A percentile compares a stretch with the other conserved stretches of the same genome.
These are phyloP conservation scores for Lacerta agilis DNA, from an alignment of 2,797 vertebrate species.

Conservation along the genomic window DNA sequence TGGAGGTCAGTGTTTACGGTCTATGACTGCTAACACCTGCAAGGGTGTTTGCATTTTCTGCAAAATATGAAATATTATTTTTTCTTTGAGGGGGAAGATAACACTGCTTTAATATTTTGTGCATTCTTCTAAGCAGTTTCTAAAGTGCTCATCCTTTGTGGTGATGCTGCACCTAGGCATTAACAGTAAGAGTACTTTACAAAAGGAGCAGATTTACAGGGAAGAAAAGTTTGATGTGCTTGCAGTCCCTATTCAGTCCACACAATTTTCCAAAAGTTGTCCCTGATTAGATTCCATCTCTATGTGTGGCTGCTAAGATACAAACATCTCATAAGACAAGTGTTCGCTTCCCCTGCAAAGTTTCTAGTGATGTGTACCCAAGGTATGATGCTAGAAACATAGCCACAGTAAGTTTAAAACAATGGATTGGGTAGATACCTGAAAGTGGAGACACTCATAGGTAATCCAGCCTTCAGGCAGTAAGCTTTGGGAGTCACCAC, in stretches of 20 bases:
- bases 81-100: neutral
- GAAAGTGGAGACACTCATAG: neutral
- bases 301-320: neutral
- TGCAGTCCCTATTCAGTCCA: neutral
- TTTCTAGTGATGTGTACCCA: neutral
- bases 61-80: constrained; percentile 6
- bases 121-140: neutral
- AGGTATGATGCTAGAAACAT: neutral
- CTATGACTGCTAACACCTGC: neutral
- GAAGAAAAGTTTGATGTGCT: neutral
- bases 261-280: neutral
- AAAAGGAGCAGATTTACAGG: neutral
- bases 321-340: neutral
- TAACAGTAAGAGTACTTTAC: neutral
- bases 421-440: neutral
- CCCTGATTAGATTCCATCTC: neutral
- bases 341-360: neutral
- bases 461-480: neutral
- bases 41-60: neutral
- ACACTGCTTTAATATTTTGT: neutral
- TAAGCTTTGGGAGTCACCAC: neutral
- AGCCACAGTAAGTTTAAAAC: neutral
- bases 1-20: neutral
- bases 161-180: neutral
- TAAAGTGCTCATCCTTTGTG: neutral